Percentiles rank a stretch among this genome's conserved stretches.
Conservation (phyloP, 1,140 invertebrate genomes). For the Atta cephalotes region DNA sequence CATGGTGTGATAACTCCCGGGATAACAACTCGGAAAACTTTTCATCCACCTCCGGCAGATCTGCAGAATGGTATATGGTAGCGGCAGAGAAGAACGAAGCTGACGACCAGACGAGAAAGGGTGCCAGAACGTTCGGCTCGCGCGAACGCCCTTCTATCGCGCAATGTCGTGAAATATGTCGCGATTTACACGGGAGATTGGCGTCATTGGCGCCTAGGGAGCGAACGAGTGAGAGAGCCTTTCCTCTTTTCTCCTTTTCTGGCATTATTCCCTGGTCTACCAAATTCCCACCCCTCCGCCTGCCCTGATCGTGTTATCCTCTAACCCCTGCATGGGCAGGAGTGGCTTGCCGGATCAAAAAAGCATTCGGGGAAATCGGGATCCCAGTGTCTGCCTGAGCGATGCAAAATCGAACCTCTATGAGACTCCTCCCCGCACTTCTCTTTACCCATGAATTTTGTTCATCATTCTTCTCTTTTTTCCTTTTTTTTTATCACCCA, state of each 20-base stretch:
- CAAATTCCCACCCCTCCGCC: slow-evolving; percentile 30
- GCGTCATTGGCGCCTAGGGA: slow-evolving; percentile 85
- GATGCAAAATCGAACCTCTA: slow-evolving; percentile 81
- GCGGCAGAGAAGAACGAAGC: background rate
- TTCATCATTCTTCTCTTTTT: background rate
- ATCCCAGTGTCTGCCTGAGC: slow-evolving; percentile 79
- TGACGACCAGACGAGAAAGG: slow-evolving; percentile 16
- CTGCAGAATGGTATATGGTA: slow-evolving; percentile 45
- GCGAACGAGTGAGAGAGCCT: slow-evolving; percentile 66
- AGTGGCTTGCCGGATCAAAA: slow-evolving; percentile 82
- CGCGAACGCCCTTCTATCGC: slow-evolving; percentile 27
- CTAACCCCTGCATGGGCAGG: slow-evolving; percentile 41
- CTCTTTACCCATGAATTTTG: background rate
- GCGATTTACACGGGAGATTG: slow-evolving; percentile 86
- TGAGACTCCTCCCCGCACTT: slow-evolving; percentile 1
- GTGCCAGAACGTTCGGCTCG: slow-evolving; percentile 20
- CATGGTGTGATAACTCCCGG: slow-evolving; percentile 69
- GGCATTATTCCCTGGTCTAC: slow-evolving; percentile 50
- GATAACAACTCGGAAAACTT: slow-evolving; percentile 77
- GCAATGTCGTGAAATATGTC: slow-evolving; percentile 85
- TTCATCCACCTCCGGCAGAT: slow-evolving; percentile 66
- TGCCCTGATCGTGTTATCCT: slow-evolving; percentile 39
- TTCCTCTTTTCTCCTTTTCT: slow-evolving; percentile 16
- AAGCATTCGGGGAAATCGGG: slow-evolving; percentile 81
- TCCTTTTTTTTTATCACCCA: background rate